Evolutionary conservation across 1,140 invertebrate species (phyloP).

Genomic region (Nasonia longicornis): DNA sequence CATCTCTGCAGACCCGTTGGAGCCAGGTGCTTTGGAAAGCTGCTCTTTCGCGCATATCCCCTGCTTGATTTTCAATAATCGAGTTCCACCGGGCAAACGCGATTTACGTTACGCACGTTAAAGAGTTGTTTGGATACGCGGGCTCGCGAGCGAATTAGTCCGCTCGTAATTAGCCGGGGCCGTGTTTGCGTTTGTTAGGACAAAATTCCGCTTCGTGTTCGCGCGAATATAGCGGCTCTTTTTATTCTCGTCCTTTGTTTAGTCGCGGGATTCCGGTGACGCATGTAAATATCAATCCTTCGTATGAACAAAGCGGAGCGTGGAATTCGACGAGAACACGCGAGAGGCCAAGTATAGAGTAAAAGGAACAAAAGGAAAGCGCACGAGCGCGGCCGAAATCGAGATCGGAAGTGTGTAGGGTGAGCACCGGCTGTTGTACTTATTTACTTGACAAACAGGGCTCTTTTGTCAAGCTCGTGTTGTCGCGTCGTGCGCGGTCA

Average conservation of each 20-base stretch:
- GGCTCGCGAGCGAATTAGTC: background rate
- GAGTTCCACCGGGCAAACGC: background rate
- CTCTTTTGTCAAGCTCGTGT: background rate
- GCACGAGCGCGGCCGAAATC: background rate
- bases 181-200: background rate
- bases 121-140: background rate
- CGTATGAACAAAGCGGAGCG: too few relatives aligned
- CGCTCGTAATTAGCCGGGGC: background rate
- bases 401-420: background rate
- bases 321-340: too few relatives aligned
- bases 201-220: background rate
- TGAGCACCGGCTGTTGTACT: constrained; percentile 7
- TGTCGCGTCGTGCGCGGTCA: background rate
- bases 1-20: too few relatives aligned
- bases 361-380: background rate
- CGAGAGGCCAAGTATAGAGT: too few relatives aligned
- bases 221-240: background rate
- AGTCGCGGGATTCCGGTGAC: too few relatives aligned
- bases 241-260: too few relatives aligned
- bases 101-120: background rate
- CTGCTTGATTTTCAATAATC: background rate
- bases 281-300: too few relatives aligned
- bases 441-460: constrained; percentile 12
- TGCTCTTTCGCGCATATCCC: too few relatives aligned
- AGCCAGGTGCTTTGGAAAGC: background rate